phyloP scores from a whole-genome alignment of 2,888 invertebrate genomes.

The Unio delphinus region DNA sequence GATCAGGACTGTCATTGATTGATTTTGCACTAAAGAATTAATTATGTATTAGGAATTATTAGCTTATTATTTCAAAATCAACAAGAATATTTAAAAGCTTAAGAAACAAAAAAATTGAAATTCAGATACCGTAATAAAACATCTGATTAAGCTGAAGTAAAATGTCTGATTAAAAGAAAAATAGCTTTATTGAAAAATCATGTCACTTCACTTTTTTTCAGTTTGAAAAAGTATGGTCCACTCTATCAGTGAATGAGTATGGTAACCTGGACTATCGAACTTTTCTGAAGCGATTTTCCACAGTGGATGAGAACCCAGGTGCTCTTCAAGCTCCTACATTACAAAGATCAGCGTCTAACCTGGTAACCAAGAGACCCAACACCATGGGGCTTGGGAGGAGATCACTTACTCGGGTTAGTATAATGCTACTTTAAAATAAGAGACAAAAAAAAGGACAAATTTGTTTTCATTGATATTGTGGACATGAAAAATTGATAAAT shows the following conservation, averaged over 20 bases:
- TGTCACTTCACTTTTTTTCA: slow-evolving; percentile 21
- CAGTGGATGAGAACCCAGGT: slow-evolving; percentile 12
- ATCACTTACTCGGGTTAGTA: slow-evolving; percentile 39
- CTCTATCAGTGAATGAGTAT: slow-evolving; percentile 60
- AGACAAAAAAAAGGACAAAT: not conserved
- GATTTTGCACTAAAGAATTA: no score
- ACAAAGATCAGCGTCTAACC: slow-evolving; percentile 29
- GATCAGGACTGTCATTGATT: no score
- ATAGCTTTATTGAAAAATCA: no score
- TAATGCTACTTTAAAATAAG: not conserved
- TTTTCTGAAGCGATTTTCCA: slow-evolving; percentile 55
- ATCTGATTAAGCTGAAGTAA: no score
- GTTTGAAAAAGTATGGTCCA: slow-evolving; percentile 64
- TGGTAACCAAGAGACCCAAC: slow-evolving; percentile 27
- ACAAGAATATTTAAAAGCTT: no score
- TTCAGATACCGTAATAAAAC: no score
- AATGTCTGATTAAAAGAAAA: no score
- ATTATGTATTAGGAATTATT: no score
- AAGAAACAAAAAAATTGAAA: no score
- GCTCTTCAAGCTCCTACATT: slow-evolving; percentile 27
- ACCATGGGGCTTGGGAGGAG: slow-evolving; percentile 33
- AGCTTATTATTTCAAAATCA: no score
- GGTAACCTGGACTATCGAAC: slow-evolving; percentile 66
- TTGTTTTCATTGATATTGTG: no score
- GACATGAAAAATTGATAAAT: not conserved